Conservation (phyloP, 2,113 vertebrate species). For the Scolopax mira region DNA sequence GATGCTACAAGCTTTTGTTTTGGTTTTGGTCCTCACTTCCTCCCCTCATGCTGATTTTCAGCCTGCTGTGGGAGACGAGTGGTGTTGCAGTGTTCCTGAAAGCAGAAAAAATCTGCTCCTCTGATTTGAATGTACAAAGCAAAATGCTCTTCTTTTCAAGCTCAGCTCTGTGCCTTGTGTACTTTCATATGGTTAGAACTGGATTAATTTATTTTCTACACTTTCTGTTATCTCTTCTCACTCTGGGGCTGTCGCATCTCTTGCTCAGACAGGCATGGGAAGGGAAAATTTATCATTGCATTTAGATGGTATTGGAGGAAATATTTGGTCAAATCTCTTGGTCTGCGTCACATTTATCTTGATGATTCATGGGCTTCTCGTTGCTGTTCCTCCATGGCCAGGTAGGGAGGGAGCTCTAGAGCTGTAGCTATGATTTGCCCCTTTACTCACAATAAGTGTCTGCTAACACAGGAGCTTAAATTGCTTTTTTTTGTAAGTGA, state of each 20-base stretch:
- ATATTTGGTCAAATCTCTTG: conserved; percentile 4
- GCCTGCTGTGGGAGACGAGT: background rate
- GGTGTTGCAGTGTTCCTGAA: conserved; percentile 1
- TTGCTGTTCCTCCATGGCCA: background rate
- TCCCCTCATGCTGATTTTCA: conserved; percentile 21
- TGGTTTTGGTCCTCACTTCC: conserved; percentile 8
- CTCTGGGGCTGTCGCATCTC: background rate
- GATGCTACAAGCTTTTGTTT: background rate
- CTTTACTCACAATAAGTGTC: background rate
- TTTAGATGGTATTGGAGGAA: background rate
- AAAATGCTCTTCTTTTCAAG: conserved; percentile 14
- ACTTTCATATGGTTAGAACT: background rate
- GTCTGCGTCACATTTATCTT: background rate
- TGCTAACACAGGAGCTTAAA: background rate
- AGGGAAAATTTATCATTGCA: background rate
- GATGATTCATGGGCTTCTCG: background rate
- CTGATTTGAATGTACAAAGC: conserved; percentile 37
- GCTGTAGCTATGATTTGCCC: background rate
- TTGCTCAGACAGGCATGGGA: background rate
- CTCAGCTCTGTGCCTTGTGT: background rate
- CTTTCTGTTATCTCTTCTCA: conserved; percentile 20
- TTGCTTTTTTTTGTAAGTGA: background rate
- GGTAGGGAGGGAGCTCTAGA: background rate
- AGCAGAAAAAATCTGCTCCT: background rate
- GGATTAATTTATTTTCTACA: conserved; percentile 41